Conservation (phyloP, 2,888 invertebrate genomes). For the Myopa tessellatipennis region DNA sequence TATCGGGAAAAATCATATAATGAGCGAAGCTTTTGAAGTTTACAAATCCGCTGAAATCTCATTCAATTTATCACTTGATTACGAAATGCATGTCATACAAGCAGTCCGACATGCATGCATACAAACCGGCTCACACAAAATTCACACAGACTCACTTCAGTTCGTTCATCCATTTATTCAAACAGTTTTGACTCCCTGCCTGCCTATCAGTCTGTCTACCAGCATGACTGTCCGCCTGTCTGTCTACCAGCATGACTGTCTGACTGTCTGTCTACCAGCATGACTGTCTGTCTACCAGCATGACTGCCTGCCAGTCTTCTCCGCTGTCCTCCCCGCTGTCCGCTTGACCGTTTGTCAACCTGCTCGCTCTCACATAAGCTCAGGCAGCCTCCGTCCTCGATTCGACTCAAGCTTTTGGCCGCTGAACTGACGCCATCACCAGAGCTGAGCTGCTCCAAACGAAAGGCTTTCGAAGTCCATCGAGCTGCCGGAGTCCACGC, state of each 20-base stretch:
- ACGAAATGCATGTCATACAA: constrained; percentile 17
- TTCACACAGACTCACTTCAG: neutral
- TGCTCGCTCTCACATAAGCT: neutral
- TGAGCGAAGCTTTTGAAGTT: too few relatives aligned
- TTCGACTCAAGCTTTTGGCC: neutral
- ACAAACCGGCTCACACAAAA: neutral
- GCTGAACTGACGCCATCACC: neutral
- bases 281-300: neutral
- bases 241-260: too few relatives aligned
- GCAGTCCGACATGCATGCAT: neutral
- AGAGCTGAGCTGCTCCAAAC: neutral
- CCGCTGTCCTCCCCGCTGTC: neutral
- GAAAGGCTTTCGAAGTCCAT: neutral
- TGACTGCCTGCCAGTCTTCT: neutral
- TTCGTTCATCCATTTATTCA: constrained; percentile 9
- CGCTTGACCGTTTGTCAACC: neutral
- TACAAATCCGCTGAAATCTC: constrained; percentile 15
- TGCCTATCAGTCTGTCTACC: neutral
- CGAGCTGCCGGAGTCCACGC: neutral
- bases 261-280: too few relatives aligned
- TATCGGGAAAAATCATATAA: too few relatives aligned
- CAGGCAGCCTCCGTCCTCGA: neutral
- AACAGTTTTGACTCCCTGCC: neutral
- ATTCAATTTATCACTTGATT: neutral
- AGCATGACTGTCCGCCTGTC: too few relatives aligned